A percentile compares a stretch with the other conserved stretches of the same genome.
Conservation (phyloP, 2,888 invertebrate genomes). For the Clunio marinus region DNA sequence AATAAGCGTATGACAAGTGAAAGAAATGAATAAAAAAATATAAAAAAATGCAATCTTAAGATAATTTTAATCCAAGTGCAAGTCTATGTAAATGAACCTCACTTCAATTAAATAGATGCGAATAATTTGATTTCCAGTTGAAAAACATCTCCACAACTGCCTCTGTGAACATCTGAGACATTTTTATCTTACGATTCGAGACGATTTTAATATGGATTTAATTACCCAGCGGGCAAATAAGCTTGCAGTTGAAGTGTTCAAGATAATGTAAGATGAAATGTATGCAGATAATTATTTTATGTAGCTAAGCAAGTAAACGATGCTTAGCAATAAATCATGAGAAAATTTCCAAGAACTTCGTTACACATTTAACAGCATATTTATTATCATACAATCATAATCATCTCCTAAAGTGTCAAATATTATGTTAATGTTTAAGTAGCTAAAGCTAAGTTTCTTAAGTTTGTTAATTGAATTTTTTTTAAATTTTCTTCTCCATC, state of each 20-base stretch:
- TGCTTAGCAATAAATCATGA: too few relatives aligned
- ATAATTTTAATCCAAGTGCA: background rate
- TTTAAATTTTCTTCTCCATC: background rate
- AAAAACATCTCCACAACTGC: background rate
- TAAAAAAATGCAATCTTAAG: conserved; percentile 8
- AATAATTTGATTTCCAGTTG: conserved; percentile 21
- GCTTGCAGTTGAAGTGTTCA: background rate
- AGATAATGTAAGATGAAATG: conserved; percentile 19
- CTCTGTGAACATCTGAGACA: background rate
- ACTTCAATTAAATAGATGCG: conserved; percentile 23
- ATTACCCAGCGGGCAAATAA: conserved; percentile 30
- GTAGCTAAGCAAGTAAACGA: too few relatives aligned
- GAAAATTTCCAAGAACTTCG: too few relatives aligned
- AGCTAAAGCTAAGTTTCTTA: too few relatives aligned
- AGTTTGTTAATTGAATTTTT: too few relatives aligned
- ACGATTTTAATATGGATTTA: conserved; percentile 30
- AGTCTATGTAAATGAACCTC: background rate
- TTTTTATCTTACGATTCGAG: background rate
- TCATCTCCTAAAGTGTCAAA: conserved; percentile 27
- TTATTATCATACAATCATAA: too few relatives aligned
- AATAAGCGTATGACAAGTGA: background rate
- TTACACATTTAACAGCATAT: background rate
- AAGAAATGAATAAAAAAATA: conserved; percentile 4
- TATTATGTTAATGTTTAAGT: too few relatives aligned
- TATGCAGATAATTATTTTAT: conserved; percentile 34